Evolutionary conservation across 2,797 vertebrate genomes (phyloP), one percentile per base, ranked within the genome.

Genomic region (Spizella passerina): DNA sequence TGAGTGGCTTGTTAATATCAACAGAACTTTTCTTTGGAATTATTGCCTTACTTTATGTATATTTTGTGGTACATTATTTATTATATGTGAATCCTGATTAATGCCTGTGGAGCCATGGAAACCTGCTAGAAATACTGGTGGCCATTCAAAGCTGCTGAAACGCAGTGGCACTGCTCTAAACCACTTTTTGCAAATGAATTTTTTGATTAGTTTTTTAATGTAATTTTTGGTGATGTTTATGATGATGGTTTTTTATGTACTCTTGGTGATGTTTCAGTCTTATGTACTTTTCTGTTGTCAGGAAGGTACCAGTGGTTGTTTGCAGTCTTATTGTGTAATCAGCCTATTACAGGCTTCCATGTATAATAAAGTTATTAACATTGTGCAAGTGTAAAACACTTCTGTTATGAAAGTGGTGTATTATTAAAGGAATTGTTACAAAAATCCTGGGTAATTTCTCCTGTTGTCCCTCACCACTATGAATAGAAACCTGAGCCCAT

Each of bases 291-390:
- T 93, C 98, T 98, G 97, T 96, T 97, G 96, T 97, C 97, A 96
- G 98, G 97, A 97, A 97, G 96, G 97, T 97, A 96, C 98, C 97
- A 96, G 97, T 98, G 98, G 96, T 97, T 98, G 97, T 98, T 98
- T 96, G 97, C 98, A 95, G 97, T 98, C 97, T 97, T 97, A 95
- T 97, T 98, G 98, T 98, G 97, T 98, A 97, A 98, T 97, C 96
- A 93, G 97, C 97, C 98, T 97, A 96, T 96, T 97, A 69, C 97
- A 97, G 97, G 98, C 97, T 97, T 97, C 97, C 97, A 98, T 99
- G 98, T 99, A 99, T 99, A 99, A 98, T 98, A 98, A 98, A 99
- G 99, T 98, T 98, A 98, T 99, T 99, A 97, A 97, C 98, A 98
- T 98, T 99, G 99, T 99, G 98, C 98, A 98, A 99, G 98, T 98